A percentile compares a stretch with the other conserved stretches of the same genome.
Evolutionary conservation across 1,140 invertebrate species (phyloP).

Genomic region (Drosophila tropicalis): DNA sequence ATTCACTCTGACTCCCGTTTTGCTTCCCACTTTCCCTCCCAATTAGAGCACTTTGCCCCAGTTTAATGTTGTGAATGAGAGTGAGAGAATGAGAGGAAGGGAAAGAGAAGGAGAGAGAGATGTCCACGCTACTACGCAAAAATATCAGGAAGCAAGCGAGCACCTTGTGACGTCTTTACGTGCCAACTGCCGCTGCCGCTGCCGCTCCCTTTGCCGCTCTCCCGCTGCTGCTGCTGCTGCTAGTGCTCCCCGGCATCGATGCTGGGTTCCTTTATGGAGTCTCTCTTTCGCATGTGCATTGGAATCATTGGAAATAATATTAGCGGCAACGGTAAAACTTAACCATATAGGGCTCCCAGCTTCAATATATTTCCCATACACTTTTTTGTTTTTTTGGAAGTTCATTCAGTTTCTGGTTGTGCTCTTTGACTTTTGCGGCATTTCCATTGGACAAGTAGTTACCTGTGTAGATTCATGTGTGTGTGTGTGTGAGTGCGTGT

Average conservation of each 20-base stretch:
- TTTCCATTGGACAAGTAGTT: background rate
- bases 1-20: background rate
- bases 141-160: conserved; percentile 16
- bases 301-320: conserved; percentile 22
- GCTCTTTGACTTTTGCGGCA: conserved; percentile 52
- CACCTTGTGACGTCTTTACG: conserved; percentile 53
- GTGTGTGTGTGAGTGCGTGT: conserved; percentile 6
- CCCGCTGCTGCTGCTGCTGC: conserved; percentile 9
- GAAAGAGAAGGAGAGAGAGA: background rate
- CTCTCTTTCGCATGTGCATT: conserved; percentile 45
- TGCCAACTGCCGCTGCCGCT: no score
- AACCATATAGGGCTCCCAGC: conserved; percentile 45
- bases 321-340: background rate
- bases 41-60: conserved; percentile 19
- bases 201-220: no score
- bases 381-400: conserved; percentile 60
- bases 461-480: background rate
- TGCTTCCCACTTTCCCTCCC: background rate
- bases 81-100: no score
- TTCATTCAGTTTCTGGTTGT: conserved; percentile 71
- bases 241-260: conserved; percentile 10
- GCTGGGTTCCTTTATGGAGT: background rate
- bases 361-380: conserved; percentile 56
- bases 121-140: conserved; percentile 5
- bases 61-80: conserved; percentile 19